Evolutionary conservation across 2,797 vertebrate genomes (phyloP).

Genomic region (Synanceia verrucosa): DNA sequence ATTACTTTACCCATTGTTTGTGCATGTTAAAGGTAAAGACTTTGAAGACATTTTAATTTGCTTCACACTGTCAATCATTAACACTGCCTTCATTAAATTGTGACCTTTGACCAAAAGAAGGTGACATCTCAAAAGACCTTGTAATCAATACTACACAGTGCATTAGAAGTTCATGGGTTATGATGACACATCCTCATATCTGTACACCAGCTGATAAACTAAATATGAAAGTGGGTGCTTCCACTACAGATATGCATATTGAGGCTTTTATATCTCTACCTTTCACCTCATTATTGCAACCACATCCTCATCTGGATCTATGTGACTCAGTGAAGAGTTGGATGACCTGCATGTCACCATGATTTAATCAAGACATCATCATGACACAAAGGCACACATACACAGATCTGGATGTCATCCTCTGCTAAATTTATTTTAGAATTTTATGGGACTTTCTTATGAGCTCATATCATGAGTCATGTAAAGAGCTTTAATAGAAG

Average conservation of each 20-base stretch:
- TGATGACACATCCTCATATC: slow-evolving; percentile 23
- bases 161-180: not conserved
- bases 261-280: not conserved
- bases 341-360: not conserved
- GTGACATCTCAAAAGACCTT: slow-evolving; percentile 10
- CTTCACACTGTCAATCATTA: not conserved
- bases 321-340: not conserved
- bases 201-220: slow-evolving; percentile 5
- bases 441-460: not conserved
- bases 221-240: not conserved
- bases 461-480: not conserved
- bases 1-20: not conserved
- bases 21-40: not conserved
- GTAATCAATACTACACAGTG: slow-evolving; percentile 1
- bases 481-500: not conserved
- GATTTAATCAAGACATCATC: not conserved
- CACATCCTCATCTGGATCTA: not conserved
- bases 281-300: slow-evolving; percentile 5
- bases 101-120: slow-evolving; percentile 36
- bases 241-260: not conserved
- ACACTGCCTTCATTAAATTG: not conserved
- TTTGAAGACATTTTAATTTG: not conserved
- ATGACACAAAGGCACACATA: not conserved
- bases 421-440: not conserved
- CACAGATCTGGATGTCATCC: not conserved